Base-by-base conservation (phyloP, 2,888 invertebrate species). In the Slavum lentiscoides region DNA sequence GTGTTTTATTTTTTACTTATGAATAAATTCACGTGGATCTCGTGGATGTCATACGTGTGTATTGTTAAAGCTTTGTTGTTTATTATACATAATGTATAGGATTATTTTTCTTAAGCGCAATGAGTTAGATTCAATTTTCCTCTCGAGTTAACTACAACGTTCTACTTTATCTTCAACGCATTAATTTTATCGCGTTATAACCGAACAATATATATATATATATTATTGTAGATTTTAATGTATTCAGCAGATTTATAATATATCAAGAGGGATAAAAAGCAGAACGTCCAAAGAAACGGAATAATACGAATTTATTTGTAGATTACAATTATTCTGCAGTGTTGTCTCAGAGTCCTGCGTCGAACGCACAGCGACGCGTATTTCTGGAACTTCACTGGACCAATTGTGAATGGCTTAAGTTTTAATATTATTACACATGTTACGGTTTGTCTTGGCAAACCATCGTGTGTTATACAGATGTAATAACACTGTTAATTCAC, bases 361-460 rank as follows among this genome's bases (percentile, higher is more conserved):
- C 43, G 7, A 43, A 11, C 6, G 7, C 7, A 43, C 11, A 43
- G 43, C 7, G 7, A 43, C 30, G 30, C 30, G 43, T 5, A 43
- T 43, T 43, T 43, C 11, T 43, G 7, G 7, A 43, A 43, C 1
- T 6, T 6, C 43, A 43, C 9, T 11, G 43, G 11, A 43, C 7
- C 43, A 9, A 49, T 68, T 17, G 49, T 17, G 9, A 49, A 68
- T 21, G 68, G 23, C 30, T 53, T 5, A 19, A 53, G 53, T 55
- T 69, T 69, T 30, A 69, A 69, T 55, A 69, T 19, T 69, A 73
- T 61, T n/a, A 58, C 21, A 15, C 37, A 17, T 49, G 59, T 73
- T 43, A 23, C 23, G 39, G 61, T 73, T 23, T 23, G 61, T 43
- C 43, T 61, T 39, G n/a, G 30, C 30, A 30, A 30, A 30, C 30